These are phyloP conservation scores for Myrmecophaga tridactyla DNA, from an alignment of 2,113 vertebrate genomes.

Conservation along the genomic window DNA sequence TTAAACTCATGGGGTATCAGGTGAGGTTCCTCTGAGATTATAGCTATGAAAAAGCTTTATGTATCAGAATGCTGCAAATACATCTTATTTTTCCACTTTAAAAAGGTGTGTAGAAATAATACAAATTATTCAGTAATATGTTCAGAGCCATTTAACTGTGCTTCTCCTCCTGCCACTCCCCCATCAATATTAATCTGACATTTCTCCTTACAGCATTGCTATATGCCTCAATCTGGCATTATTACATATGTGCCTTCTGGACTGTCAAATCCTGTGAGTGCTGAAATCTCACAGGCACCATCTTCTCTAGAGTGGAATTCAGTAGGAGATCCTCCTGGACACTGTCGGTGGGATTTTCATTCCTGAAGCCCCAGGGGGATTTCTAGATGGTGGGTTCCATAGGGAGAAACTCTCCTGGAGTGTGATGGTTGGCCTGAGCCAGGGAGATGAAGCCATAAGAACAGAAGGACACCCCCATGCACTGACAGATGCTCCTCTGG, in stretches of 20 bases:
- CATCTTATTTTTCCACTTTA: background rate
- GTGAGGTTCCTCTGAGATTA: background rate
- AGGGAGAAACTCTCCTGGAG: background rate
- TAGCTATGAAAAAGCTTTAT: background rate
- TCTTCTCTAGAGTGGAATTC: background rate
- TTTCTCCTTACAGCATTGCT: background rate
- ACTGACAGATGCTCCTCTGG: conserved; percentile 31
- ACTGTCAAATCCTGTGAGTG: background rate
- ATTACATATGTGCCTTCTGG: background rate
- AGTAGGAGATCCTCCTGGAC: background rate
- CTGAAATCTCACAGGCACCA: background rate
- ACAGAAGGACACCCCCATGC: background rate
- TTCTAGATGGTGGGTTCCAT: background rate
- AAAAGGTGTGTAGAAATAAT: background rate
- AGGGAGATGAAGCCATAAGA: background rate
- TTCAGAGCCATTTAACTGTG: background rate
- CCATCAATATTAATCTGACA: background rate
- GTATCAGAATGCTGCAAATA: background rate
- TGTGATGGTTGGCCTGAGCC: background rate
- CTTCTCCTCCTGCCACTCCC: background rate
- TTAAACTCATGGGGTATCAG: background rate
- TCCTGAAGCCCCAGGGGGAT: background rate
- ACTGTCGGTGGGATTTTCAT: background rate
- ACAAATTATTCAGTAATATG: background rate
- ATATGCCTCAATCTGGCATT: background rate